Conservation (phyloP, 2,888 invertebrate species). For the Ypsolopha scabrella region DNA sequence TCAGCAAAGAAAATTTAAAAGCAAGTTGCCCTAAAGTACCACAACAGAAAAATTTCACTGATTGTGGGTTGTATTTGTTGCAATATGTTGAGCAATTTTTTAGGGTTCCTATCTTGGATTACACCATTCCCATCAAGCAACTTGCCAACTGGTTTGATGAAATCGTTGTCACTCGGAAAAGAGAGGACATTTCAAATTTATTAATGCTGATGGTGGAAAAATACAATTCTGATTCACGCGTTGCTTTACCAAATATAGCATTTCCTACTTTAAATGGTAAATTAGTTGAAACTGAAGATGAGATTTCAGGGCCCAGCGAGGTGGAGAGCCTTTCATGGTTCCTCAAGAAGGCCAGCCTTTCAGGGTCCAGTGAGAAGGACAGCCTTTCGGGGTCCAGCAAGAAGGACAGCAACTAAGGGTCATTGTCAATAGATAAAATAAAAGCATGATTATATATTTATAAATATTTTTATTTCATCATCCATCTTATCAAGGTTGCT, state of each 20-base stretch:
- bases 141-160: conserved; percentile 90
- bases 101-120: conserved; percentile 87
- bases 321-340: too few species aligned
- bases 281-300: conserved; percentile 71
- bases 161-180: conserved; percentile 84
- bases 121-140: conserved; percentile 84
- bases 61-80: conserved; percentile 95
- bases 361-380: conserved; percentile 59
- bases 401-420: conserved; percentile 28
- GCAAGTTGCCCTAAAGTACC: conserved; percentile 93
- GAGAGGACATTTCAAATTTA: conserved; percentile 86
- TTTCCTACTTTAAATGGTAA: conserved; percentile 82
- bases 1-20: conserved; percentile 86
- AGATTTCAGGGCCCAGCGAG: too few species aligned
- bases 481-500: too few species aligned
- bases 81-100: conserved; percentile 98
- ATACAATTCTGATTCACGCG: conserved; percentile 75
- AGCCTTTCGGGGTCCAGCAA: conserved; percentile 35
- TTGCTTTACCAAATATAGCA: conserved; percentile 76
- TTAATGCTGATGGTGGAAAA: conserved; percentile 81
- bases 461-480: too few species aligned
- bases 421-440: too few species aligned
- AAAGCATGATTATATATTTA: too few species aligned
- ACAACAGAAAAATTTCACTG: conserved; percentile 97
- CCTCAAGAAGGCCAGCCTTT: too few species aligned